Evolutionary conservation across 2,888 invertebrate species (phyloP), one percentile per base, ranked within the genome.

Genomic region (Amphipyra berbera): DNA sequence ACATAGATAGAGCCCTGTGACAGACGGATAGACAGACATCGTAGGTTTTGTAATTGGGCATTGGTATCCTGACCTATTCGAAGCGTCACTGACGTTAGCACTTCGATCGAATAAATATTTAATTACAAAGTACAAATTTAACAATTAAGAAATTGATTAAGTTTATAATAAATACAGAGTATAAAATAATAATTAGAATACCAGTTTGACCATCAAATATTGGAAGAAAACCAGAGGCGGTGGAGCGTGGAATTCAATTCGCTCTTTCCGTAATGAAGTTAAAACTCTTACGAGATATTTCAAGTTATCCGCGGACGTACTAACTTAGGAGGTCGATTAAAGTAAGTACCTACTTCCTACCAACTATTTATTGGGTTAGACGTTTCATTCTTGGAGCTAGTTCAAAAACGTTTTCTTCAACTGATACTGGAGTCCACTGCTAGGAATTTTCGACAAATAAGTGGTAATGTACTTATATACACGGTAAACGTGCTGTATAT

Each of bases 91-190:
- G 6, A 30, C 0, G 6, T 6, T 0, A 30, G 6, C 6, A 30
- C 30, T 30, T 30, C 30, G 30, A 30, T 30, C 2, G 30, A 50
- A 38, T 44, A 61, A 63, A 57, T 48, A 66, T 49, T 64, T 9
- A 1, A n/a, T 13, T 10, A 13, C 0, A n/a, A 1, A 66, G 40
- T 56, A 58, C 21, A 35, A 47, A 68, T 49, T 41, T 9, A 41
- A 56, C 41, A 68, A 68, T 27, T 8, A 62, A 42, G 38, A 47
- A 52, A 62, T 70, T 54, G 45, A 50, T 58, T 46, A 59, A 64
- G 54, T 70, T 64, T 21, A 15, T 12, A 35, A 35, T 15, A 67
- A 68, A 38, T 47, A 64, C 42, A 27, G 15, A 21, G 14, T 0
- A 7, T 44, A 9, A 35, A 52, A 63, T 49, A 41, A 54, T 54